Evolutionary conservation across 1,140 invertebrate species (phyloP).

Genomic region (Capitella teleta): DNA sequence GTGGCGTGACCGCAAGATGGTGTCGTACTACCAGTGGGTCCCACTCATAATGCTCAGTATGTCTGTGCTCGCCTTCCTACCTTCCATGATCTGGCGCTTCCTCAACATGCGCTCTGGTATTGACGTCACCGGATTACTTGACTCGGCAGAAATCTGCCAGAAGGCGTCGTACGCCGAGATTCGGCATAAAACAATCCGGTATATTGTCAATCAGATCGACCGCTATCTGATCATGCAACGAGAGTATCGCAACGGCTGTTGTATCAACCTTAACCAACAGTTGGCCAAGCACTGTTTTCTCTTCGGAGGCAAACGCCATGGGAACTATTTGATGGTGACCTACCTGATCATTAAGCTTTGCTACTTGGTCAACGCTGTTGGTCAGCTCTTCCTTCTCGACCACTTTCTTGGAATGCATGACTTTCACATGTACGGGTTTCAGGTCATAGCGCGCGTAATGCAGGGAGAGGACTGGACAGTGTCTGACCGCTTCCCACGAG

Average conservation of each 20-base stretch:
- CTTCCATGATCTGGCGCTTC: constrained; percentile 48
- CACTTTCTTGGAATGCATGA: constrained; percentile 45
- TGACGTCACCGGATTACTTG: constrained; percentile 30
- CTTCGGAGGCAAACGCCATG: constrained; percentile 41
- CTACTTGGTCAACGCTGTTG: constrained; percentile 46
- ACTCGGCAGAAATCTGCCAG: constrained; percentile 24
- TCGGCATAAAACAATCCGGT: constrained; percentile 34
- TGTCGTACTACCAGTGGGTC: constrained; percentile 16
- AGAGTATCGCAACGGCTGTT: constrained; percentile 30
- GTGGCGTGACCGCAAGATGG: constrained; percentile 13
- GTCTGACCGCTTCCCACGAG: constrained; percentile 43
- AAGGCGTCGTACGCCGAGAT: constrained; percentile 21
- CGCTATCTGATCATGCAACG: constrained; percentile 37
- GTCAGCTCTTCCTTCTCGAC: constrained; percentile 48
- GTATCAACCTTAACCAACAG: constrained; percentile 30
- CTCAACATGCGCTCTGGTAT: constrained; percentile 44
- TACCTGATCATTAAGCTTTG: constrained; percentile 46
- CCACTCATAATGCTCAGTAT: constrained; percentile 48
- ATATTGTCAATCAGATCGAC: constrained; percentile 39
- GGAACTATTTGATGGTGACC: constrained; percentile 44
- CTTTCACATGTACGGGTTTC: constrained; percentile 44
- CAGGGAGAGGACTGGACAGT: constrained; percentile 41
- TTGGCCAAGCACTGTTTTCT: constrained; percentile 33
- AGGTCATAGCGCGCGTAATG: constrained; percentile 43
- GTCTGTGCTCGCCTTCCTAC: constrained; percentile 48